Base-by-base conservation (phyloP, 1,140 invertebrate genomes). In the Dufourea novaeangliae region DNA sequence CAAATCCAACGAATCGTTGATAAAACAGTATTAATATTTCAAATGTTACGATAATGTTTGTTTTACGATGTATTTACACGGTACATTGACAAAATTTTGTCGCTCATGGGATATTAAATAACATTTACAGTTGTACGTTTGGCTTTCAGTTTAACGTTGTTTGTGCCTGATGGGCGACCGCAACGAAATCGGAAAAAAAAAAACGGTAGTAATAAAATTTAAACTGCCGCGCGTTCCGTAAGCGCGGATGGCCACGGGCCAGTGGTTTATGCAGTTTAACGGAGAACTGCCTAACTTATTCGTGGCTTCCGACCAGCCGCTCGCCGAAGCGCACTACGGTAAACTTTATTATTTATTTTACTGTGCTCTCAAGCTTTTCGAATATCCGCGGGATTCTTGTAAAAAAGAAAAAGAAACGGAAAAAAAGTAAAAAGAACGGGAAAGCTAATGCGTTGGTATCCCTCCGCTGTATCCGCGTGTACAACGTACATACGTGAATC, bases 261-360 rank as follows among this genome's bases (percentile, higher is more conserved):
- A 14, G 70, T 29, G 59, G 70, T 64, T 64, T 64, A 50, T 50
- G 70, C 17, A 64, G 39, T 72, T 62, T 50, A 25, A 34, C 32
- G n/a, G 14, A 32, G 54, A 63, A 72, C 34, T 63, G 57, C 44
- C 70, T 62, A 73, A 73, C 70, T 73, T 73, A 64, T 73, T 73
- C 57, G 57, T 72, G 59, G 59, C 70, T 72, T 39, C 32, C 70
- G 70, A 73, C 17, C 70, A 52, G 5, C 64, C n/a, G 22, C 59
- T 37, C 29, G 2, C 14, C 11, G 2, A 0, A 0, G 34, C 4
- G 34, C 10, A 37, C 59, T 62, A 62, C 0, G 32, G 4, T n/a
- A 29, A 64, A 73, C 59, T 73, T 64, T 64, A 73, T 64, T 39
- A 52, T 73, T 52, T 44, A 71, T 61, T 71, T 62, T 62, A 11